Conservation (phyloP, 1,140 invertebrate species). For the Augochlora pura region DNA sequence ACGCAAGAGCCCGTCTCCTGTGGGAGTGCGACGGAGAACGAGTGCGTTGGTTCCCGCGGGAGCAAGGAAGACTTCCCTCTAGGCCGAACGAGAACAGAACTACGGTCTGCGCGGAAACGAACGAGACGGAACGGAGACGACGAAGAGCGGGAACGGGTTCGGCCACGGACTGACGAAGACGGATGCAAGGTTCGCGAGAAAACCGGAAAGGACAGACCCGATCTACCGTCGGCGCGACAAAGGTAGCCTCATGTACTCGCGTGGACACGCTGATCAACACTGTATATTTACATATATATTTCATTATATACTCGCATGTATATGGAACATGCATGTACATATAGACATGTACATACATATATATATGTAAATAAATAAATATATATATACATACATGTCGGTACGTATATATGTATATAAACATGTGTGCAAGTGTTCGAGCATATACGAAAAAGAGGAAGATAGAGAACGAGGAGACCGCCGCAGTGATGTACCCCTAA, state of each 20-base stretch:
- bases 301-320: too few relatives aligned
- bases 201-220: slow-evolving; percentile 17
- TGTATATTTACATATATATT: slow-evolving; percentile 21
- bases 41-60: slow-evolving; percentile 26
- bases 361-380: slow-evolving; percentile 2
- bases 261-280: slow-evolving; percentile 39
- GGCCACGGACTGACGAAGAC: slow-evolving; percentile 49
- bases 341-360: background rate
- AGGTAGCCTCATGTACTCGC: slow-evolving; percentile 46
- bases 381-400: slow-evolving; percentile 17
- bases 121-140: slow-evolving; percentile 44
- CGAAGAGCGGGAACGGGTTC: slow-evolving; percentile 15
- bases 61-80: slow-evolving; percentile 40
- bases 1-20: slow-evolving; percentile 51
- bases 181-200: slow-evolving; percentile 50
- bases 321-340: too few relatives aligned
- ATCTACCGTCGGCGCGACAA: slow-evolving; percentile 29
- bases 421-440: slow-evolving; percentile 5
- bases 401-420: slow-evolving; percentile 4
- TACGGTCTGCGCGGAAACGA: slow-evolving; percentile 45
- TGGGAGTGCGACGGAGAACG: slow-evolving; percentile 57
- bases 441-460: slow-evolving; percentile 30
- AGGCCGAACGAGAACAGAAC: slow-evolving; percentile 24
- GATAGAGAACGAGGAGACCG: slow-evolving; percentile 45
- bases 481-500: slow-evolving; percentile 65